Evolutionary conservation across 2,888 invertebrate genomes (phyloP), one percentile per base, ranked within the genome.

Genomic region (Netelia melanura): DNA sequence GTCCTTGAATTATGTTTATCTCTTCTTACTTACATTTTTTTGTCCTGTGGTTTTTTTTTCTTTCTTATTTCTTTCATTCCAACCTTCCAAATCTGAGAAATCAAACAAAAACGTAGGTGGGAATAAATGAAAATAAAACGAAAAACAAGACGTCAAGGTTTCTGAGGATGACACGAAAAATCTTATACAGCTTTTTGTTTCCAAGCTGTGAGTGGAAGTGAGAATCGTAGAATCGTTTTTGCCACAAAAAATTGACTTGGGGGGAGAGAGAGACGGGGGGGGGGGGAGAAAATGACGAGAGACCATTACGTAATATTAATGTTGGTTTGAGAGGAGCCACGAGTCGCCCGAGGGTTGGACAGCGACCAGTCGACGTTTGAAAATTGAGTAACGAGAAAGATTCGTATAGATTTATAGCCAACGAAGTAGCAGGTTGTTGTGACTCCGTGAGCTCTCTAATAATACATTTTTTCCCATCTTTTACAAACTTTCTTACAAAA

Each of bases 331-430:
- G n/a, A 52, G 48, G 38, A 54, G 71, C 58, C 67, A 56, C 38
- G 68, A 56, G 74, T 68, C 30, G 80, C 71, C 76, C n/a, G 75
- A 62, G 80, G 80, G 70, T 8, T 21, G 52, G 68, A 10, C 44
- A 25, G 76, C 52, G 43, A 5, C 30, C 54, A 77, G 67, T 56
- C 67, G 65, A 64, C 75, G 54, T 74, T 56, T 79, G 44, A 83
- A 79, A 83, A 79, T 75, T 70, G 64, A 74, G 75, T 79, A 83
- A 79, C 75, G 75, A 83, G 70, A 70, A 68, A 70, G 58, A 54
- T 52, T 44, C 52, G 21, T 44, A 17, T 14, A n/a, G 44, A 65
- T 77, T 48, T 14, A 48, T 48, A 11, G 11, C 14, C 14, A 14
- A 48, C 1, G 48, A 48, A 48, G 11, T 48, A 14, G 11, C 48